Conservation (phyloP, 2,888 invertebrate genomes). For the Trypoxylon attenuatum region DNA sequence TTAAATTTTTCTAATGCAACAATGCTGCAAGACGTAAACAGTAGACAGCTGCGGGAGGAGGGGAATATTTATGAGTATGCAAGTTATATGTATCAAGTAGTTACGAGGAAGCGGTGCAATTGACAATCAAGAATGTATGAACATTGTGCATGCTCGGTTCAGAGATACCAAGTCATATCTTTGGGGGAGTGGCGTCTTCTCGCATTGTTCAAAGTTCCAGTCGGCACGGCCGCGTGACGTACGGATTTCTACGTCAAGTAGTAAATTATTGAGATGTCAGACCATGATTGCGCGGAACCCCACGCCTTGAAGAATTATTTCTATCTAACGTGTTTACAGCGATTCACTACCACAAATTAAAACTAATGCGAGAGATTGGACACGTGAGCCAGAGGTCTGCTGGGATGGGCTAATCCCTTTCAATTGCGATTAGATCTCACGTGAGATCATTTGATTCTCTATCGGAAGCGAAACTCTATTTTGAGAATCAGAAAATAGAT, state of each 20-base stretch:
- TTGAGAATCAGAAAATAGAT: too few relatives aligned
- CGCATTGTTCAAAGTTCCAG: background rate
- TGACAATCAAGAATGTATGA: background rate
- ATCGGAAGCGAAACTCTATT: too few relatives aligned
- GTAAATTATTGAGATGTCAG: background rate
- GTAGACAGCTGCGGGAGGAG: background rate
- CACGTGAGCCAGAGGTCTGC: too few relatives aligned
- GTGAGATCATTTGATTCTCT: too few relatives aligned
- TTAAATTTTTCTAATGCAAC: background rate
- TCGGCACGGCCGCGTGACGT: background rate
- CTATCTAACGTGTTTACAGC: too few relatives aligned
- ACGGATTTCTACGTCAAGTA: background rate
- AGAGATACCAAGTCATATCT: conserved; percentile 45
- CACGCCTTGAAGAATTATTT: background rate
- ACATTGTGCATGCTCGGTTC: conserved; percentile 73
- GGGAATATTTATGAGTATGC: background rate
- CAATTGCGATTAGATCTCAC: too few relatives aligned
- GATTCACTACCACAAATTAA: too few relatives aligned
- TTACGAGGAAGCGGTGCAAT: background rate
- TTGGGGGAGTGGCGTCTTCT: background rate
- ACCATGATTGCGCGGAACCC: background rate
- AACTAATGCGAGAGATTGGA: too few relatives aligned
- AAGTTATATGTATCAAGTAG: background rate
- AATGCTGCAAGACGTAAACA: background rate
- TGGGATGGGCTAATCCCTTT: too few relatives aligned